Percentiles rank a stretch among this genome's conserved stretches.
Evolutionary conservation across 2,888 invertebrate species (phyloP).

Genomic region (Pemphredon lugubris): DNA sequence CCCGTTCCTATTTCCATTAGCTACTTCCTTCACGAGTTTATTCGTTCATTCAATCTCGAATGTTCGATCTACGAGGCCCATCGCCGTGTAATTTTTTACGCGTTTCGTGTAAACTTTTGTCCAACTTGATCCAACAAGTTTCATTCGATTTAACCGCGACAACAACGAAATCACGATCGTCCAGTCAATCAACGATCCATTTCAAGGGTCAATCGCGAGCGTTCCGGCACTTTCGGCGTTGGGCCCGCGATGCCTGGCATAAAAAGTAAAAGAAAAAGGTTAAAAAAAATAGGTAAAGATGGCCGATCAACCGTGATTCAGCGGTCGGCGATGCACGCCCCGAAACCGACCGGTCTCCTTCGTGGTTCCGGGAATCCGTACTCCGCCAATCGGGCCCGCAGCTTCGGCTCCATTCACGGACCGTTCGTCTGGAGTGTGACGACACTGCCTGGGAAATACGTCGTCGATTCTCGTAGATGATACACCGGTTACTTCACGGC

Average conservation of each 20-base stretch:
- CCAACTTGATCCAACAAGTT: too few relatives aligned
- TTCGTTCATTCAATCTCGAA: too few relatives aligned
- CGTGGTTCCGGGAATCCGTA: conserved; percentile 63
- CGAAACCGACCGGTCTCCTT: conserved; percentile 52
- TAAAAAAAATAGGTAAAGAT: conserved; percentile 68
- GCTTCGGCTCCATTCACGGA: conserved; percentile 58
- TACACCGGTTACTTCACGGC: background rate
- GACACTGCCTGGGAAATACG: conserved; percentile 47
- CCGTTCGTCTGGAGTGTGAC: conserved; percentile 40
- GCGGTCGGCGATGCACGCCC: conserved; percentile 72
- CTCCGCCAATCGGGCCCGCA: conserved; percentile 61
- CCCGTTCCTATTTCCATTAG: too few relatives aligned
- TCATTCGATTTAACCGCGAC: conserved; percentile 2
- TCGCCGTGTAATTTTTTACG: too few relatives aligned
- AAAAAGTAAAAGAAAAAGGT: conserved; percentile 17
- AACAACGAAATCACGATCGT: background rate
- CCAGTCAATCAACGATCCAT: background rate
- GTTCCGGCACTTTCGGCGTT: background rate
- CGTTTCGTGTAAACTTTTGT: background rate
- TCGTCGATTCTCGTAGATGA: background rate
- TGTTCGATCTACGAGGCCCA: too few relatives aligned
- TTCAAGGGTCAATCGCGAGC: background rate
- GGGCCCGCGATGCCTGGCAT: conserved; percentile 12
- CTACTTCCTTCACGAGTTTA: too few relatives aligned
- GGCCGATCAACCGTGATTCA: conserved; percentile 73